Percentiles rank a stretch among this genome's conserved stretches.
Evolutionary conservation across 2,888 invertebrate genomes (phyloP).

Genomic region (Caprella mutica): DNA sequence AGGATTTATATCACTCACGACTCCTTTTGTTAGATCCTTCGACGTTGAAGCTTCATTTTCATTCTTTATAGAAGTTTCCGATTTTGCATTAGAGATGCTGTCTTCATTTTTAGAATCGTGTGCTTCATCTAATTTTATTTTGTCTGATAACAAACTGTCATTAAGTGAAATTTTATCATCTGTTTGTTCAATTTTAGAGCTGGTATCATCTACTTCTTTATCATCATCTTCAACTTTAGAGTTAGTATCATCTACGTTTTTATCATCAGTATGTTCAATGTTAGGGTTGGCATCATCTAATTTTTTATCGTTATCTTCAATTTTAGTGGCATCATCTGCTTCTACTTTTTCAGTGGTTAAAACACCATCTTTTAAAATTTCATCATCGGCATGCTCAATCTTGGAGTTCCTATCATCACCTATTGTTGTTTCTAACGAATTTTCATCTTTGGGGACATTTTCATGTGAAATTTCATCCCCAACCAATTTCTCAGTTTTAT

Average conservation of each 20-base stretch:
- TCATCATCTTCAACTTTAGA: neutral
- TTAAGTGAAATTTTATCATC: no score
- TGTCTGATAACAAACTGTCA: no score
- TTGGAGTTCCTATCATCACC: no score
- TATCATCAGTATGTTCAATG: neutral
- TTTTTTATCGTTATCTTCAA: neutral
- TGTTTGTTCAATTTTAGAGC: neutral
- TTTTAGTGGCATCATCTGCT: neutral
- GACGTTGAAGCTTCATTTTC: neutral
- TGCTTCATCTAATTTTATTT: constrained; percentile 1
- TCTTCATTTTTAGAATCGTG: neutral
- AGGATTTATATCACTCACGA: neutral
- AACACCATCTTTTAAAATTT: neutral
- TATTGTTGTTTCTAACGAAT: no score
- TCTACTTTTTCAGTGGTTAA: neutral
- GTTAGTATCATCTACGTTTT: neutral
- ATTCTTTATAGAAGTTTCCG: neutral
- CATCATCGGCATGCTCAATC: neutral
- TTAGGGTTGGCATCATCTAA: neutral
- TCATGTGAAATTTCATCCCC: no score
- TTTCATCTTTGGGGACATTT: no score
- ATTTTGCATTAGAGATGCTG: neutral
- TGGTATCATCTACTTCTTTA: neutral
- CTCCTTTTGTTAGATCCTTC: neutral
- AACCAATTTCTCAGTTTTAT: no score